These are phyloP conservation scores for Dipodomys stephensi DNA, from an alignment of 2,113 vertebrate species.

Conservation along the genomic window DNA sequence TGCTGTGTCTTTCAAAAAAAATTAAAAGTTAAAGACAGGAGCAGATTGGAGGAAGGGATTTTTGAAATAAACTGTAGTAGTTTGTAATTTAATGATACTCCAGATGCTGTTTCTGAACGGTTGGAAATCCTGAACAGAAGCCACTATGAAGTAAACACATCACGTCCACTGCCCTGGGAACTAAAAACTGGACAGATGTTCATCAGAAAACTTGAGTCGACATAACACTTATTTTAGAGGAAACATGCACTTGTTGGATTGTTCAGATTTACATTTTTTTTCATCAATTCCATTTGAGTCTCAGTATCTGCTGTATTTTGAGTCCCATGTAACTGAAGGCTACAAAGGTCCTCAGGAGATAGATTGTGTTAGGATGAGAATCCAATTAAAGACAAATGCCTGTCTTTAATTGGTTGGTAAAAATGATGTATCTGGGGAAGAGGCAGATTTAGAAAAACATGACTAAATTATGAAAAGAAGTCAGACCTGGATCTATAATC, in stretches of 20 bases:
- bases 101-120: not conserved
- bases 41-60: not conserved
- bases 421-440: not conserved
- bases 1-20: slow-evolving; percentile 54
- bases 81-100: not conserved
- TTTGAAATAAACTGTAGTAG: slow-evolving; percentile 26
- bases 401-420: not conserved
- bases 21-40: not conserved
- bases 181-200: not conserved
- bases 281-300: not conserved
- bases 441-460: slow-evolving; percentile 22
- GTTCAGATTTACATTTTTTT: not conserved
- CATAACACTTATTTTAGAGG: not conserved
- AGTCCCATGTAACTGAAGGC: not conserved
- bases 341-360: not conserved
- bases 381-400: no score
- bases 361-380: not conserved
- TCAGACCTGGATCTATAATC: not conserved
- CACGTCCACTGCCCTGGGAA: not conserved
- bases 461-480: not conserved
- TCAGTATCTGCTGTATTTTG: slow-evolving; percentile 14
- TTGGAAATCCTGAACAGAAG: not conserved
- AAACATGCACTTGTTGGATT: not conserved
- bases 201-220: not conserved
- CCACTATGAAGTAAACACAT: not conserved